phyloP scores from a whole-genome alignment of 2,888 invertebrate genomes.

The Melanostoma scalare region DNA sequence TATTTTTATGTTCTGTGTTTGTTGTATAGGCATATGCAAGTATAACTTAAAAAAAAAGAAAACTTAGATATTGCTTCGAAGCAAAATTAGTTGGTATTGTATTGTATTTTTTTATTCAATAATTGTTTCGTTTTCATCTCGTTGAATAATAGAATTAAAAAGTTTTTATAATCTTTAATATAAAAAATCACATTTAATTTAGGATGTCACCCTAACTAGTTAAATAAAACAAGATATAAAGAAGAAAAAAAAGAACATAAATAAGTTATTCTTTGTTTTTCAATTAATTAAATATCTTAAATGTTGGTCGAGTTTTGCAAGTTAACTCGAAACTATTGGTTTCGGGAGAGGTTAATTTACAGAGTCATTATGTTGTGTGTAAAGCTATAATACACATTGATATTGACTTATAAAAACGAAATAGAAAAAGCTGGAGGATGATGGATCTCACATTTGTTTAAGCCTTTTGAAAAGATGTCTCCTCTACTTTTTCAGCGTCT shows the following conservation, averaged over 20 bases:
- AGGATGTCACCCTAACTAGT: constrained; percentile 70
- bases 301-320: constrained; percentile 1
- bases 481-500: constrained; percentile 91
- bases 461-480: constrained; percentile 79
- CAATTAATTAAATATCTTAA: constrained; percentile 27
- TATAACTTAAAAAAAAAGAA: constrained; percentile 49
- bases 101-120: constrained; percentile 15
- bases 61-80: constrained; percentile 30
- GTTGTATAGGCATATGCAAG: constrained; percentile 25
- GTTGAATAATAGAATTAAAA: constrained; percentile 52
- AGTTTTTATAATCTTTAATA: constrained; percentile 69
- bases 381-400: neutral
- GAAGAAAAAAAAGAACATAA: constrained; percentile 51
- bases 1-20: constrained; percentile 29
- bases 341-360: neutral
- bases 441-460: constrained; percentile 30
- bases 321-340: neutral
- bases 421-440: constrained; percentile 24
- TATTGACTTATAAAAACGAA: constrained; percentile 14
- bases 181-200: constrained; percentile 73
- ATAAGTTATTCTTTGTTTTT: constrained; percentile 24
- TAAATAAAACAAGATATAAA: constrained; percentile 53
- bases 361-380: neutral
- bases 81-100: constrained; percentile 21
- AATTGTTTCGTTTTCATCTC: constrained; percentile 8